Percentiles rank a stretch among this genome's conserved stretches.
These are phyloP conservation scores for Pheosia gnoma DNA, from an alignment of 2,888 invertebrate genomes.

Conservation along the genomic window DNA sequence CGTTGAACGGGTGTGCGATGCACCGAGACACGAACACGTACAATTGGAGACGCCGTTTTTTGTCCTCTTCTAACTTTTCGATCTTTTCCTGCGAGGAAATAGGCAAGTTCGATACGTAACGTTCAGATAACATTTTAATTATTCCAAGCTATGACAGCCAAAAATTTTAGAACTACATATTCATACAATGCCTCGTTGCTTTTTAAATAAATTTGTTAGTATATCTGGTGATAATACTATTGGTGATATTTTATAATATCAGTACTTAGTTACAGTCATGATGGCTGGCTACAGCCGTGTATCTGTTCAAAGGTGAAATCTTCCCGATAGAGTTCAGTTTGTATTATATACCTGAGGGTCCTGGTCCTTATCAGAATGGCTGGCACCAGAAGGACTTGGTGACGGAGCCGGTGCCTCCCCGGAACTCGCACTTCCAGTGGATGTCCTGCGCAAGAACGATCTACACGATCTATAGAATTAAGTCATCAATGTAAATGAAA, in stretches of 20 bases:
- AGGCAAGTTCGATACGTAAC: neutral
- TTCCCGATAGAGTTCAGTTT: neutral
- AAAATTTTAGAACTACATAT: neutral
- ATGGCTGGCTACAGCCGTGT: too few species aligned
- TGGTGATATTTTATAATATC: too few species aligned
- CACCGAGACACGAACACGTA: constrained; percentile 99
- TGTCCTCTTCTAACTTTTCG: constrained; percentile 97
- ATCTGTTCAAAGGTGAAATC: too few species aligned
- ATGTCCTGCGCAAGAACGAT: constrained; percentile 82
- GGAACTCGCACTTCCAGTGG: constrained; percentile 78
- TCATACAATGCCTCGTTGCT: too few species aligned
- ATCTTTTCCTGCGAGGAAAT: constrained; percentile 89
- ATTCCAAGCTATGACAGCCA: neutral
- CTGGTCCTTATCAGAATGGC: constrained; percentile 95
- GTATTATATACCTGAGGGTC: constrained; percentile 88
- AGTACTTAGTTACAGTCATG: too few species aligned
- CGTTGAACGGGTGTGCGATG: constrained; percentile 99
- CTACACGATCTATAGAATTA: constrained; percentile 79
- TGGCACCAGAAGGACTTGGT: constrained; percentile 95
- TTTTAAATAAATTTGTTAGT: too few species aligned
- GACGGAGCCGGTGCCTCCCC: constrained; percentile 79
- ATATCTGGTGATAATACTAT: too few species aligned
- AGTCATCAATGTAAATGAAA: constrained; percentile 69
- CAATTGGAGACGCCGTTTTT: constrained; percentile 96
- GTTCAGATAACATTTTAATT: neutral